Evolutionary conservation across 2,888 invertebrate genomes (phyloP).

Genomic region (Ethmia dodecea): DNA sequence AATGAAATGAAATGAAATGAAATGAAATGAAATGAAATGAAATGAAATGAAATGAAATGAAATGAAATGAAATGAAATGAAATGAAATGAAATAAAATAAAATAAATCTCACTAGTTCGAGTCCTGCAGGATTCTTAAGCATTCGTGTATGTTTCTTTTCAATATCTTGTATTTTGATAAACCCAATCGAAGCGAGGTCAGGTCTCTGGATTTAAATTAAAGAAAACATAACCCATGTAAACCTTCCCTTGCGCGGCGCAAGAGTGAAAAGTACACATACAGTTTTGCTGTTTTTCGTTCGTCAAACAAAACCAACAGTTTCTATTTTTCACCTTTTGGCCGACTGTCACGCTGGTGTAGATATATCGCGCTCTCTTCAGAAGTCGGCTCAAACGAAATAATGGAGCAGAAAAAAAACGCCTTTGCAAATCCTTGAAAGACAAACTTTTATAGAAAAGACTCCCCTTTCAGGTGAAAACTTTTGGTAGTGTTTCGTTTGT

Average conservation of each 20-base stretch:
- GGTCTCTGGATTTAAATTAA: not conserved
- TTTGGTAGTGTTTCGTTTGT: no score
- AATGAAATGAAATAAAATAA: no score
- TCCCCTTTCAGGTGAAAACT: no score
- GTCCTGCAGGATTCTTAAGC: not conserved
- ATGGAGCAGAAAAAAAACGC: no score
- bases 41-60: no score
- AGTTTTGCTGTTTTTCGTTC: constrained; percentile 4
- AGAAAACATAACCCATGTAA: not conserved
- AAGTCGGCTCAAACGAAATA: no score
- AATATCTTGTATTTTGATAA: not conserved
- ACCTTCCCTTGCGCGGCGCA: not conserved
- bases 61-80: no score
- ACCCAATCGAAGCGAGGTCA: not conserved
- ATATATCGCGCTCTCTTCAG: no score
- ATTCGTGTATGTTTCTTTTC: not conserved
- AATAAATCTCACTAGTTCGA: not conserved
- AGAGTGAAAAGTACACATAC: not conserved
- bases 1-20: no score
- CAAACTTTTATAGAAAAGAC: no score
- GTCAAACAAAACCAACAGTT: not conserved
- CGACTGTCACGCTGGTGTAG: not conserved
- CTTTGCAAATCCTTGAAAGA: no score
- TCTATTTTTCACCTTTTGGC: constrained; percentile 1
- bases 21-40: no score